Evolutionary conservation across 2,797 vertebrate species (phyloP).

Genomic region (Cryptoblepharus egeriae): DNA sequence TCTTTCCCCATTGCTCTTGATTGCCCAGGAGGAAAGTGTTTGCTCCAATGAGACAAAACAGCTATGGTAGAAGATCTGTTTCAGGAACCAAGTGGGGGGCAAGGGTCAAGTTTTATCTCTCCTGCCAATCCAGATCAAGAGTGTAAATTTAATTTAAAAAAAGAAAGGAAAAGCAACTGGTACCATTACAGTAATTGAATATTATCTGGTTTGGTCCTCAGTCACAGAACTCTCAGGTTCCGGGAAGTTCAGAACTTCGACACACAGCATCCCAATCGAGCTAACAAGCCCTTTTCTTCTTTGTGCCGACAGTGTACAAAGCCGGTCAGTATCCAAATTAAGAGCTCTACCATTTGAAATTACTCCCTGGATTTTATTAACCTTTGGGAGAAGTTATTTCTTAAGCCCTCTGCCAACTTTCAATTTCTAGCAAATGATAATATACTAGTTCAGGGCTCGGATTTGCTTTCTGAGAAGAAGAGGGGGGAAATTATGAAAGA

Average conservation of each 20-base stretch:
- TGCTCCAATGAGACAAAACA: too few species aligned
- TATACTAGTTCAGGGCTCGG: constrained; percentile 66
- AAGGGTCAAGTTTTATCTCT: too few species aligned
- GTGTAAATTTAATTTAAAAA: too few species aligned
- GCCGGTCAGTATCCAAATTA: constrained; percentile 60
- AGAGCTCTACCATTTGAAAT: constrained; percentile 57
- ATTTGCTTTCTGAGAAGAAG: constrained; percentile 61
- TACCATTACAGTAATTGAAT: too few species aligned
- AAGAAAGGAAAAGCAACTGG: too few species aligned
- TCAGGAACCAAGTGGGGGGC: too few species aligned
- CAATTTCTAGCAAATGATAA: constrained; percentile 71
- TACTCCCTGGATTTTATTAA: constrained; percentile 69
- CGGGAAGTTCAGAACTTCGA: not conserved
- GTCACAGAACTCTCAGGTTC: not conserved
- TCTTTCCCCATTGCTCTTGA: too few species aligned
- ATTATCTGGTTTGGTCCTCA: not conserved
- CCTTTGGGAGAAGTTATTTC: constrained; percentile 72
- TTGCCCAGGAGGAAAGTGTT: too few species aligned
- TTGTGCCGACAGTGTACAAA: constrained; percentile 15
- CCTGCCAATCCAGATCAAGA: too few species aligned
- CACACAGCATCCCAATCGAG: constrained; percentile 15
- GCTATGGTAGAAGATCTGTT: too few species aligned
- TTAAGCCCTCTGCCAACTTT: constrained; percentile 67
- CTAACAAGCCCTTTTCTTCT: constrained; percentile 3
- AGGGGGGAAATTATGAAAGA: not conserved